phyloP scores from a whole-genome alignment of 2,113 vertebrate genomes.

The Phodopus roborovskii region DNA sequence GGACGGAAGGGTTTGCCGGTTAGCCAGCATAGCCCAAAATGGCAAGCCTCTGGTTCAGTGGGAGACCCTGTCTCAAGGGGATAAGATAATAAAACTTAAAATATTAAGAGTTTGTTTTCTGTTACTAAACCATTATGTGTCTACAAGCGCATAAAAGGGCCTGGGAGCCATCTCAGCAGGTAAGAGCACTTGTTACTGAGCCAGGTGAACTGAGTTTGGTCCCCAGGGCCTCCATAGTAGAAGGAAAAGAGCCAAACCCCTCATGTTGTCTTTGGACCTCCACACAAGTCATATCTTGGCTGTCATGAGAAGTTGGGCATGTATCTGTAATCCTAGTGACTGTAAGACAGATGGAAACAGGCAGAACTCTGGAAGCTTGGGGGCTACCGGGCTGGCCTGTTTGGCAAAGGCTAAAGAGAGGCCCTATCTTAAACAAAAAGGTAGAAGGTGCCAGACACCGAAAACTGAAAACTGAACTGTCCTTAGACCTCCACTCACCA shows the following conservation, averaged over 20 bases:
- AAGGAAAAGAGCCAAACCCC: background rate
- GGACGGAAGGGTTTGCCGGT: background rate
- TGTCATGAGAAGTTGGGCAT: background rate
- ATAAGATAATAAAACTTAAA: background rate
- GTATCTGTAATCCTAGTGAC: background rate
- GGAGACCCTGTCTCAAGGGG: background rate
- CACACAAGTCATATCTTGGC: background rate
- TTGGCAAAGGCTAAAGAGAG: background rate
- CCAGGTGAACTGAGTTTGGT: background rate
- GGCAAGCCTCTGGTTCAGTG: background rate
- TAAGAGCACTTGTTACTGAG: background rate
- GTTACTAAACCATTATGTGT: background rate
- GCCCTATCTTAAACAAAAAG: slow-evolving; percentile 31
- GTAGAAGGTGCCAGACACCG: slow-evolving; percentile 4
- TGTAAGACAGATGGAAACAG: background rate
- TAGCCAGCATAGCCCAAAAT: background rate
- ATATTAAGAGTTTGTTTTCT: background rate
- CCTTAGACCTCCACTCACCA: background rate
- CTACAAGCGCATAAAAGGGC: background rate
- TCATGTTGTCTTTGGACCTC: no score
- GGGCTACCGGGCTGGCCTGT: background rate
- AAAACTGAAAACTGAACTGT: background rate
- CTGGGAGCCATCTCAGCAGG: background rate
- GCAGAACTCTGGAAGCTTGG: background rate
- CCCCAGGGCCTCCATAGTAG: background rate